These are phyloP conservation scores for Antigone vipio DNA, from an alignment of 2,113 vertebrate species.

Conservation along the genomic window DNA sequence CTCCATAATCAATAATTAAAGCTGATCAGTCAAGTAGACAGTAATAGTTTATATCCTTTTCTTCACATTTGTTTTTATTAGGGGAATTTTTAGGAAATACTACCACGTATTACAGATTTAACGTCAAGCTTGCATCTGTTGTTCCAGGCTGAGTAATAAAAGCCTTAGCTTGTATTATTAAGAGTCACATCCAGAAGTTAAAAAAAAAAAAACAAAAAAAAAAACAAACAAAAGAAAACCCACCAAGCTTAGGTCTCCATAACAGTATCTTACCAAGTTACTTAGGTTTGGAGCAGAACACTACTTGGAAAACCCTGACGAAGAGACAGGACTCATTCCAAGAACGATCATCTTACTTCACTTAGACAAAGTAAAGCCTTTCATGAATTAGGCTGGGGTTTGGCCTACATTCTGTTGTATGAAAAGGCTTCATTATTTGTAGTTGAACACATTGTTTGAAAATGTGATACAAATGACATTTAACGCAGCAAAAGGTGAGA, in stretches of 20 bases:
- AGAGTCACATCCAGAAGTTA: not conserved
- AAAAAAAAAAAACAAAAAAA: not conserved
- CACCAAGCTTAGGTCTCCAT: not conserved
- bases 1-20: not conserved
- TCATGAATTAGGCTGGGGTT: not conserved
- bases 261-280: not conserved
- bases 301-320: not conserved
- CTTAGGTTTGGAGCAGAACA: not conserved
- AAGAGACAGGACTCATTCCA: not conserved
- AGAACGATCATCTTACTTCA: not conserved
- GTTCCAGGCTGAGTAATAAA: not conserved
- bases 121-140: not conserved
- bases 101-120: not conserved
- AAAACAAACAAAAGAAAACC: not conserved
- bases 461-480: not conserved
- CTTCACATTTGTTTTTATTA: not conserved
- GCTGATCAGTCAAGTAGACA: not conserved
- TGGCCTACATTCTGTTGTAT: not conserved
- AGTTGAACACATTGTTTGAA: not conserved
- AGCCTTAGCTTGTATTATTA: not conserved
- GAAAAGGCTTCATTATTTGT: conserved; percentile 18
- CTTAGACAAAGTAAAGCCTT: not conserved
- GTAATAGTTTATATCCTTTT: not conserved
- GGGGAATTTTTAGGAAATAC: not conserved
- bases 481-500: not conserved